phyloP scores from a whole-genome alignment of 1,140 invertebrate species.

The Pomacea maculata region DNA sequence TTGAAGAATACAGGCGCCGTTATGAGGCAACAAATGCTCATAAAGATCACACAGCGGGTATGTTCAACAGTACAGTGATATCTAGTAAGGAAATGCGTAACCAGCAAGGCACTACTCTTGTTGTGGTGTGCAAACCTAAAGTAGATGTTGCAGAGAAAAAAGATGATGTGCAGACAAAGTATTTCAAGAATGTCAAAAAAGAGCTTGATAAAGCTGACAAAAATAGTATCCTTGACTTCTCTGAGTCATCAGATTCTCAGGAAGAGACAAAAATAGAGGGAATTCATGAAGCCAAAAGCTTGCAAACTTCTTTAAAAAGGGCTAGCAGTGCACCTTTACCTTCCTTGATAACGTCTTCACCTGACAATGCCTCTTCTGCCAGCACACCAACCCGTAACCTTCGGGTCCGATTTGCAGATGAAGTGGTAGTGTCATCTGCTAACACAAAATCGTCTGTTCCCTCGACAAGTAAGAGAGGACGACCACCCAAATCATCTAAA shows the following conservation, averaged over 20 bases:
- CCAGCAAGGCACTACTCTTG: conserved; percentile 46
- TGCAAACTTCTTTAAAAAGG: no score
- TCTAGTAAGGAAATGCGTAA: conserved; percentile 47
- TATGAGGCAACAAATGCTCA: conserved; percentile 16
- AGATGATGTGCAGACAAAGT: conserved; percentile 31
- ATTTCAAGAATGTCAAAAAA: conserved; percentile 32
- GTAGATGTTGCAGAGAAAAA: conserved; percentile 23
- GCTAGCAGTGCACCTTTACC: no score
- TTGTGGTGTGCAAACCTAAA: conserved; percentile 48
- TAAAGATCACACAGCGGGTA: conserved; percentile 28
- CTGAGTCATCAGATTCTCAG: not conserved
- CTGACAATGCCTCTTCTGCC: not conserved
- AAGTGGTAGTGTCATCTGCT: not conserved
- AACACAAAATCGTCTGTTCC: not conserved
- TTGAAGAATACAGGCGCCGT: conserved; percentile 31
- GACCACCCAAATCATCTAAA: no score
- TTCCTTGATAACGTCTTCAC: not conserved
- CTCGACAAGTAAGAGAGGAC: no score
- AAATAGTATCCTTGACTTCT: conserved; percentile 3
- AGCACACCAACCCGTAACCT: conserved; percentile 15
- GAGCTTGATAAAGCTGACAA: conserved; percentile 24
- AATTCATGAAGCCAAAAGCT: no score
- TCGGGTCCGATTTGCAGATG: conserved; percentile 19
- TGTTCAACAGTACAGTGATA: conserved; percentile 49
- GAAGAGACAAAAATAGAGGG: not conserved